Base-by-base conservation (phyloP, 1,140 invertebrate genomes). In the Frieseomelitta varia region DNA sequence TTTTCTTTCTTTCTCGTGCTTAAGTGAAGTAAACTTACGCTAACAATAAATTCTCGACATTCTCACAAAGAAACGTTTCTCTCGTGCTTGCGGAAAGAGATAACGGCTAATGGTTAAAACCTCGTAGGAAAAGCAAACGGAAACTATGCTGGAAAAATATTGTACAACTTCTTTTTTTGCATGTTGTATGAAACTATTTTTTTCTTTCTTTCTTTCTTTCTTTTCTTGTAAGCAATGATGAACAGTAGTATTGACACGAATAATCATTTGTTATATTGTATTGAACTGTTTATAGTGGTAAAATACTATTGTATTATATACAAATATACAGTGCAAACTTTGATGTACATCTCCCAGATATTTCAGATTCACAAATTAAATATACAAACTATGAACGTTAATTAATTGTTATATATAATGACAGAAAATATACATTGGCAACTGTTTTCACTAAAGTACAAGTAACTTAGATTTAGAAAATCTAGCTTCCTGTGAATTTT, bases 1-100 rank as follows among this genome's bases (percentile, higher is more conserved):
- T 39, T 39, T 39, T 39, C n/a, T n/a, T n/a, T n/a, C n/a, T n/a
- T 2, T 39, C 34, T 47, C 78, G 10, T 34, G 65, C 58, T 85
- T 85, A 88, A 87, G 51, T 74, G 21, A 78, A 89, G 24, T 75
- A 80, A 87, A 81, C 74, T 88, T 86, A 86, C 2, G 34, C 30
- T 77, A 63, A 47, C 19, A 58, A 80, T 30, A 51, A 83, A 65
- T 53, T 83, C 30, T 34, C 21, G 51, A 67, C 61, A 61, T 24
- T 63, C 10, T 74, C 15, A 6, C 34, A 51, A 63, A 73, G 55
- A 21, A 58, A 58, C 17, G 39, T 61, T 69, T n/a, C 34, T 56
- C 30, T 47, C 47, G 15, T 53, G 27, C 30, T 21, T 58, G 34
- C 19, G n/a, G 65, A 39, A 77, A 58, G 58, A 27, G 47, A 11